These are phyloP conservation scores for Mastigias papua DNA, from an alignment of 30 jellyfish, hydroid and myxozoan genomes.

Conservation along the genomic window DNA sequence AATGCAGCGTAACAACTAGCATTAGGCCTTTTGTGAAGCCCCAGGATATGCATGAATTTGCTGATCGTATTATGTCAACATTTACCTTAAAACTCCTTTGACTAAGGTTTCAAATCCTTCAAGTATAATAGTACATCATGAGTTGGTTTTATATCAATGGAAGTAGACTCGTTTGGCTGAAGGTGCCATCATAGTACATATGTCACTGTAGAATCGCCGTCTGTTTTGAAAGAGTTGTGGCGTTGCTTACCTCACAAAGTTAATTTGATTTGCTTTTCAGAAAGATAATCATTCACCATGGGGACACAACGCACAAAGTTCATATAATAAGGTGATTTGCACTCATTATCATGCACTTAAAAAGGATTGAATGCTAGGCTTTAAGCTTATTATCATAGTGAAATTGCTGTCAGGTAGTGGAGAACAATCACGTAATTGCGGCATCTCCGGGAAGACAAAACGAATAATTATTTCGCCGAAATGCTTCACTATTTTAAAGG, in stretches of 20 bases:
- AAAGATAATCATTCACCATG: slow-evolving; percentile 26
- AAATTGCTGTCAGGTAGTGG: background rate
- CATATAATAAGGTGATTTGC: slow-evolving; percentile 13
- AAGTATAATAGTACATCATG: too few species aligned
- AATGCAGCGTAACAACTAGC: too few species aligned
- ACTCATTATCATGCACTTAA: background rate
- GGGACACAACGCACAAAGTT: slow-evolving; percentile 32
- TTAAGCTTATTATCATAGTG: background rate
- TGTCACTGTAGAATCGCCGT: background rate
- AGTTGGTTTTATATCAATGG: too few species aligned
- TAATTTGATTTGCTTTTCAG: slow-evolving; percentile 8
- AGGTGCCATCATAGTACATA: background rate
- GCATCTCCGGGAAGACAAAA: background rate
- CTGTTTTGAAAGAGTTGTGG: background rate
- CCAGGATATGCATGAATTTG: too few species aligned
- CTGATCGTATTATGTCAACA: too few species aligned
- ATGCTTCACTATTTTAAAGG: background rate
- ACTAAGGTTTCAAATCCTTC: too few species aligned
- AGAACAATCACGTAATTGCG: background rate
- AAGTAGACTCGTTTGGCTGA: background rate
- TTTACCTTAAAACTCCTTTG: too few species aligned
- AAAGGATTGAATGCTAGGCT: background rate
- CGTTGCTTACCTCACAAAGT: background rate
- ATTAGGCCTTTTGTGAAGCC: too few species aligned
- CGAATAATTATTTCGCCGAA: background rate